Evolutionary conservation across 2,113 vertebrate genomes (phyloP), one percentile per base, ranked within the genome.

Genomic region (Rhadina sibilatrix): DNA sequence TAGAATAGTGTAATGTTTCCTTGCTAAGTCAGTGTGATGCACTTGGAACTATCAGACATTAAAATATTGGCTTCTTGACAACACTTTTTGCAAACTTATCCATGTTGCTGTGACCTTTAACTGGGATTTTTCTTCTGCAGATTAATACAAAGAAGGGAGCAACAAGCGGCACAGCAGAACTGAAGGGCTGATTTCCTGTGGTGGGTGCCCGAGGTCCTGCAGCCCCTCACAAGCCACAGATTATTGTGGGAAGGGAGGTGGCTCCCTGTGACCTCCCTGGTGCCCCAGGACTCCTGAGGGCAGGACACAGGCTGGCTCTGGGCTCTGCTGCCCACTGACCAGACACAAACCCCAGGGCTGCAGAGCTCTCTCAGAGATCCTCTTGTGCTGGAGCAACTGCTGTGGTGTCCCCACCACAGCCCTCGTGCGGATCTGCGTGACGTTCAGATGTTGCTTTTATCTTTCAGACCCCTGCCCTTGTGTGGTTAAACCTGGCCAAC

Each of bases 361-460:
- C 10, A 37, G 44, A 76, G 47, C 4, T 42, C 33, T 81, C 17
- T 5, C 3, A 50, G 38, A 1, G 1, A 77, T 50, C 23, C 68
- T 83, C 72, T 60, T 2, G 1, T 4, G 5, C 33, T 87, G 60
- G 37, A 68, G 40, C 28, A 46, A 4, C 33, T 38, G 40, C 46
- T 69, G 40, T 38, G 49, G 25, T 44, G 30, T 52, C 40, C 72
- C 31, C 40, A 37, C 20, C 33, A 25, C 38, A 89, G 50, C 37
- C 42, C 52, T 63, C 0, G 0, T 33, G 19, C 38, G 37, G 20
- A 64, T 72, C 38, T 68, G 20, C 1, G 3, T 12, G 44, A 17
- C 19, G 10, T 72, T 60, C 2, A 0, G 30, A 47, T 77, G 54
- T 7, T 80, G 9, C 33, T 81, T 81, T 95, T 81, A 13, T 74